Conservation (phyloP, 2,888 invertebrate genomes). For the Pristionchus arcanus region DNA sequence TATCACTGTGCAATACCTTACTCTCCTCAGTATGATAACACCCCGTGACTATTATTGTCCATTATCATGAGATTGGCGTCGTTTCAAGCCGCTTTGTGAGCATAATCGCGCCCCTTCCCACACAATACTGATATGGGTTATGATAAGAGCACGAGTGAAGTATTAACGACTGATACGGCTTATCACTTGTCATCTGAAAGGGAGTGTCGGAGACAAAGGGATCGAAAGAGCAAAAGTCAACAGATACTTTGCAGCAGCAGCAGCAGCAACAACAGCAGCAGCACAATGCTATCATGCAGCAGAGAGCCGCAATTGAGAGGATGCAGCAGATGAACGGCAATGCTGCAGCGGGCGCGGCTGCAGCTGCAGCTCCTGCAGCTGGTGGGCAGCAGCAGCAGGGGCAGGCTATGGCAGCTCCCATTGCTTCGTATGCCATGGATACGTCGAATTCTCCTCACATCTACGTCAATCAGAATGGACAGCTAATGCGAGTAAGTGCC, state of each 20-base stretch:
- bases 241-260: background rate
- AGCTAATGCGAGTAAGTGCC: conserved; percentile 9
- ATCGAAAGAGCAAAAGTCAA: background rate
- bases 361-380: conserved; percentile 13
- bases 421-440: background rate
- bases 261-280: conserved; percentile 20
- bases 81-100: conserved; percentile 30
- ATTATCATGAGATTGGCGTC: background rate
- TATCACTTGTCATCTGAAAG: background rate
- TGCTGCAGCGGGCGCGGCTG: background rate
- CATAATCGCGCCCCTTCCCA: background rate
- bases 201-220: background rate
- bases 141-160: conserved; percentile 12
- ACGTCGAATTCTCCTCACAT: background rate
- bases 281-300: background rate
- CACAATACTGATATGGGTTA: conserved; percentile 7
- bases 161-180: background rate
- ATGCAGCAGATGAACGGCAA: background rate
- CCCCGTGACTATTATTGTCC: conserved; percentile 22
- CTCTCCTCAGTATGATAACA: background rate
- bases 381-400: background rate
- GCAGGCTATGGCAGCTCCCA: background rate
- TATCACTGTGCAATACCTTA: background rate
- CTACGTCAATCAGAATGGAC: conserved; percentile 27
- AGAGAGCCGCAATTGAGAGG: conserved; percentile 5